Evolutionary conservation across 2,888 invertebrate species (phyloP).

Genomic region (Cecidostiba fungosa): DNA sequence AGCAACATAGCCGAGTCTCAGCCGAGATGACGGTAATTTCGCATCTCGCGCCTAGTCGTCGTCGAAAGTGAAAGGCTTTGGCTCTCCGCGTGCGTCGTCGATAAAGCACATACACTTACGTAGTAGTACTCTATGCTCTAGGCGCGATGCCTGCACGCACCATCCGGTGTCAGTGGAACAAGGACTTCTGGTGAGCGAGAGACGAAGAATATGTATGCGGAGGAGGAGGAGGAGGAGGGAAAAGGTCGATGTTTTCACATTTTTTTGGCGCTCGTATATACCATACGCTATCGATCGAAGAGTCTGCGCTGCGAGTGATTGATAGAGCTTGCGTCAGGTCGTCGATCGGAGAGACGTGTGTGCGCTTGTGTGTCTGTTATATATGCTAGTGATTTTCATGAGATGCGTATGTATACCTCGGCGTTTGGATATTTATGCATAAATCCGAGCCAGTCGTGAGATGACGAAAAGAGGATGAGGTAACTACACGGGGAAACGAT

Average conservation of each 20-base stretch:
- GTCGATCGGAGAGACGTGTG: neutral
- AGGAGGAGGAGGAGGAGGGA: neutral
- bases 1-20: neutral
- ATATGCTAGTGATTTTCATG: neutral
- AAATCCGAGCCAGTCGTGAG: neutral
- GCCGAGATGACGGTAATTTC: constrained; percentile 41
- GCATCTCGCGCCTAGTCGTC: constrained; percentile 37
- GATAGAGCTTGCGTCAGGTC: constrained; percentile 52
- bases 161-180: constrained; percentile 69
- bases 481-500: neutral
- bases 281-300: constrained; percentile 18
- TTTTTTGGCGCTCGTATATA: constrained; percentile 24
- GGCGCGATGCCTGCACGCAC: constrained; percentile 66
- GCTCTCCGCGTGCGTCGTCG: neutral
- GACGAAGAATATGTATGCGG: constrained; percentile 49
- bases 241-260: constrained; percentile 27
- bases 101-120: neutral
- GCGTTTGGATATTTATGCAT: neutral
- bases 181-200: constrained; percentile 69
- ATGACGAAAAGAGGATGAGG: neutral
- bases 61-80: constrained; percentile 74
- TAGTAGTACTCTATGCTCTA: constrained; percentile 42
- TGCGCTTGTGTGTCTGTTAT: too few relatives aligned
- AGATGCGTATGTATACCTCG: neutral
- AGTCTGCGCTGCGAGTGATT: constrained; percentile 33